phyloP scores from a whole-genome alignment of 1,140 invertebrate species.

The Plutomurus gul region DNA sequence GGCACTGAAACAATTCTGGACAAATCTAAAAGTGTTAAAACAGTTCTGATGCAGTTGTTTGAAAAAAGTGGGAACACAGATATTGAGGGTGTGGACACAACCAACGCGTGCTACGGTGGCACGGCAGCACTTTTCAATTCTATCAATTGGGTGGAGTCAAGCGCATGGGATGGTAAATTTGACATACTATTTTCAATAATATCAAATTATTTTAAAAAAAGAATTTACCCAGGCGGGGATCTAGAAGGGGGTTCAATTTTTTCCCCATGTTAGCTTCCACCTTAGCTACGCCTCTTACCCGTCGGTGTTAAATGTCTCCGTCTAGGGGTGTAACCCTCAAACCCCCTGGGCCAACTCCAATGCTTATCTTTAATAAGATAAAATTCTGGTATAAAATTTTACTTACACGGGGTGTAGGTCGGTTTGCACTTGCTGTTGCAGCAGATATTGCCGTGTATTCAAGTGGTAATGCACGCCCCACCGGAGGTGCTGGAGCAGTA shows the following conservation, averaged over 20 bases:
- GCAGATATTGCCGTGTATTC: conserved; percentile 97
- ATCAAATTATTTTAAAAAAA: not conserved
- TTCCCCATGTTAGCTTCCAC: too few species aligned
- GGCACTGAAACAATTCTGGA: conserved; percentile 98
- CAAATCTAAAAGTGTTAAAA: conserved; percentile 98
- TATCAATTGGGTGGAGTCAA: conserved; percentile 94
- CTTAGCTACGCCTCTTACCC: too few species aligned
- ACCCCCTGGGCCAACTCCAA: too few species aligned
- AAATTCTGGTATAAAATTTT: not conserved
- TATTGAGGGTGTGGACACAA: conserved; percentile 96
- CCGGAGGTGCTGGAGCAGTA: conserved; percentile 95
- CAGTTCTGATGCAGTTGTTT: conserved; percentile 95
- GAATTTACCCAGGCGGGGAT: conserved; percentile 32
- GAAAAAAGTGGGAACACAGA: conserved; percentile 81
- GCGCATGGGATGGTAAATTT: conserved; percentile 86
- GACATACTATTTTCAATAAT: not conserved
- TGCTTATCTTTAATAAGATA: too few species aligned
- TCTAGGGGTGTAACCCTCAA: too few species aligned
- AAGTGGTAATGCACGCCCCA: conserved; percentile 87
- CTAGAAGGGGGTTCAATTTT: too few species aligned
- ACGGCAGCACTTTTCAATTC: conserved; percentile 97
- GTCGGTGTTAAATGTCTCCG: too few species aligned
- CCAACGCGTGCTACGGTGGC: conserved; percentile 98
- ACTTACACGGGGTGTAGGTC: conserved; percentile 58
- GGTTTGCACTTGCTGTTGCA: conserved; percentile 89